Evolutionary conservation across 2,888 invertebrate species (phyloP), one percentile per base, ranked within the genome.

Genomic region (Thymelicus sylvestris): DNA sequence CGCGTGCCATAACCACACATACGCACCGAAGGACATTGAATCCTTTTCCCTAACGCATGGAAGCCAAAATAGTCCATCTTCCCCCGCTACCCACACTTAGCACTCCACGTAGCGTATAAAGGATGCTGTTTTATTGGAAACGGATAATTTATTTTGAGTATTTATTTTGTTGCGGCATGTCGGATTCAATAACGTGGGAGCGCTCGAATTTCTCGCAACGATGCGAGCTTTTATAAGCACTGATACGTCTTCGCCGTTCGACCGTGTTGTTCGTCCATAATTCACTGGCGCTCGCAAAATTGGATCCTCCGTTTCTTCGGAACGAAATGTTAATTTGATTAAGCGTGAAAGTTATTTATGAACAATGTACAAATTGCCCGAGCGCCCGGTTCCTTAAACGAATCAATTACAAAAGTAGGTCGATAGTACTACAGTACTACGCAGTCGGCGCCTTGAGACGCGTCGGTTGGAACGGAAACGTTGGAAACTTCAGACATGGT

Each of bases 71-170:
- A 4, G 55, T 31, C 44, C 59, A 73, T 38, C 62, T 5, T 57
- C 7, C 12, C 7, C 67, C 66, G 59, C 72, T 74, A 80, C 76
- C 73, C 77, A 79, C 76, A 78, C 81, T 82, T 77, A 77, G 77
- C 81, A 82, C 76, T 84, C 76, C 75, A 77, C 79, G 80, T 77
- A 84, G 84, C 87, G 86, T 85, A 80, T 84, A 83, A 80, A 86
- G 86, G 84, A 85, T 87, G 87, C 86, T 89, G 85, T 89, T 92
- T 92, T 93, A 93, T 93, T 93, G 89, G 88, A 89, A 91, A 86
- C 89, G 89, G 90, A 90, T 92, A 92, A 92, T 92, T 90, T 91
- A 92, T 92, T 91, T 89, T 78, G 85, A 87, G 87, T 90, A 91
- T 92, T 92, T 93, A 90, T 93, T 88, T 88, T 83, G 87, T 81